Percentiles rank a stretch among this genome's conserved stretches.
Conservation (phyloP, 2,113 vertebrate species). For the Daphoenositta chrysoptera region DNA sequence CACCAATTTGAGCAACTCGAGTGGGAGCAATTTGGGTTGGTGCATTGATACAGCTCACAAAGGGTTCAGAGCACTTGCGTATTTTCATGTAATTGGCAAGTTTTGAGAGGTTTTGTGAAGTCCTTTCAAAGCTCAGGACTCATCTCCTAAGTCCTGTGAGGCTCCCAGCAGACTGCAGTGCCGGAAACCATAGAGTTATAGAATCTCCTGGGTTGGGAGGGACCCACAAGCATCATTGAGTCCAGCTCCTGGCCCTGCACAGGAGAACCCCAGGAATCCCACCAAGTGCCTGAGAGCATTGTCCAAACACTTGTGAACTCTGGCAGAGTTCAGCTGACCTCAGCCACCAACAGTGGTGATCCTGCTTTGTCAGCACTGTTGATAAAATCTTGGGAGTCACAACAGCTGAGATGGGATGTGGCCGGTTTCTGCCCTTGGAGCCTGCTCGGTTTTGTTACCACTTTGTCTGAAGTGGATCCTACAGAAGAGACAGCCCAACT, state of each 20-base stretch:
- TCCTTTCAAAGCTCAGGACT: background rate
- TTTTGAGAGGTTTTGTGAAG: background rate
- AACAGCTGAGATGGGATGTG: background rate
- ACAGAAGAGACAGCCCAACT: background rate
- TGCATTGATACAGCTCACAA: accelerated
- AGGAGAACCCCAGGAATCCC: background rate
- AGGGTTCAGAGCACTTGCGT: background rate
- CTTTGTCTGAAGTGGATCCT: background rate
- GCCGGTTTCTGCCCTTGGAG: background rate
- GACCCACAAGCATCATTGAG: background rate
- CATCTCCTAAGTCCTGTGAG: background rate
- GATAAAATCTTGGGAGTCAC: background rate
- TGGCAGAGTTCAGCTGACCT: background rate
- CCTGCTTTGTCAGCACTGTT: accelerated
- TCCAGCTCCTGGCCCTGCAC: background rate
- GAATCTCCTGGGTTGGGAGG: background rate
- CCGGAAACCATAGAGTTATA: background rate
- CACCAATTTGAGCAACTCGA: background rate
- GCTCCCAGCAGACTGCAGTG: background rate
- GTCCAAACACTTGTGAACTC: background rate
- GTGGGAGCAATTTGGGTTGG: background rate
- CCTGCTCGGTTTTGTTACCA: background rate
- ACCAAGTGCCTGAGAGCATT: background rate
- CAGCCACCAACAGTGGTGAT: accelerated
- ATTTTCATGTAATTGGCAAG: background rate